Evolutionary conservation across 2,888 invertebrate species (phyloP).

Genomic region (Cecidostiba fungosa): DNA sequence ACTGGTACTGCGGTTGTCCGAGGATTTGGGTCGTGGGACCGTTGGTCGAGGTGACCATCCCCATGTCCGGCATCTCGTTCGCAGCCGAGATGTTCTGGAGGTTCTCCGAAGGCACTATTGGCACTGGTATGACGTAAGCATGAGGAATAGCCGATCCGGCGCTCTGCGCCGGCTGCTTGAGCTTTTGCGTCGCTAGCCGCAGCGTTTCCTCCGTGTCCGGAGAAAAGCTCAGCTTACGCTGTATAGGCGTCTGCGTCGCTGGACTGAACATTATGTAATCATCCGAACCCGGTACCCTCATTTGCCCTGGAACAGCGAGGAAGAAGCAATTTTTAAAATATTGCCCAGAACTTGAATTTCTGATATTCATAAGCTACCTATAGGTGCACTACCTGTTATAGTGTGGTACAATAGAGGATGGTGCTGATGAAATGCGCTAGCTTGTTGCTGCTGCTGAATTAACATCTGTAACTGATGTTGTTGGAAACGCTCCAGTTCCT

Average conservation of each 20-base stretch:
- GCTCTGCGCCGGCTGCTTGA: constrained; percentile 73
- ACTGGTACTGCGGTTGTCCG: constrained; percentile 73
- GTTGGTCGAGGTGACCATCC: constrained; percentile 65
- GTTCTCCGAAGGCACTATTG: constrained; percentile 78
- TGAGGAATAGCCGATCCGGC: constrained; percentile 72
- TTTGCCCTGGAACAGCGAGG: constrained; percentile 70
- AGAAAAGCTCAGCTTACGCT: constrained; percentile 74
- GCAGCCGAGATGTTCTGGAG: constrained; percentile 67
- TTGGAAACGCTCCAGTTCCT: constrained; percentile 78
- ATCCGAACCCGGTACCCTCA: constrained; percentile 75
- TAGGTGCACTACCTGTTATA: constrained; percentile 74
- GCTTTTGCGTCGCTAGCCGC: constrained; percentile 77
- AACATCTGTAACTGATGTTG: constrained; percentile 77
- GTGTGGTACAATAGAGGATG: constrained; percentile 77
- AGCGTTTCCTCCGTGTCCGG: constrained; percentile 78
- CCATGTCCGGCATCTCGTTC: constrained; percentile 51
- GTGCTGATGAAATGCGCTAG: constrained; percentile 77
- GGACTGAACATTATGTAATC: constrained; percentile 78
- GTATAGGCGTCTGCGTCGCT: constrained; percentile 76
- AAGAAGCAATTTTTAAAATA: too few relatives aligned
- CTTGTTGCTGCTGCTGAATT: constrained; percentile 78
- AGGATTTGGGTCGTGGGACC: constrained; percentile 67
- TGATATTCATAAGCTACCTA: neutral
- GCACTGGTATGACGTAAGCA: constrained; percentile 78
- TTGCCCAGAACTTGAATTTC: neutral